Base-by-base conservation (phyloP, 2,113 vertebrate species). In the Poeciliopsis retropinna region DNA sequence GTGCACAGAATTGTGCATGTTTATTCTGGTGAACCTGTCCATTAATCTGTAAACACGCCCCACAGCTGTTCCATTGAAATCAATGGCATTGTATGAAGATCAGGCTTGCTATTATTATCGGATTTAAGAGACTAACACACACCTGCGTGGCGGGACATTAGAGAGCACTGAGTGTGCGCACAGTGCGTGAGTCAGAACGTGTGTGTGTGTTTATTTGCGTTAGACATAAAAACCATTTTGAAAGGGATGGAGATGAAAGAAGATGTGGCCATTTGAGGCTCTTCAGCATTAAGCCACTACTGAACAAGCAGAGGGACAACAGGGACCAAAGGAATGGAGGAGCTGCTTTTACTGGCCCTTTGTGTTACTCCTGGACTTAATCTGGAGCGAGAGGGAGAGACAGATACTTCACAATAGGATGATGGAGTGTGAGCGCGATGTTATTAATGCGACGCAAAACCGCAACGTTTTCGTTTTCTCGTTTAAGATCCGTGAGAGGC, bases 111-210 rank as follows among this genome's bases (percentile, higher is more conserved):
- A 72, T 85, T 83, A 89, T 90, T 89, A 88, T 80, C 69, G 89
- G 84, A 88, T 92, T 90, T 67, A 82, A 65, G 67, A 76, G 90
- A 89, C 87, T 89, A 88, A 76, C 64, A 81, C 79, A 86, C 87
- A 91, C 85, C 85, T 91, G 89, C 86, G 83, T 82, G 84, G 81
- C 76, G 81, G 72, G 54, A 87, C 73, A 84, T 84, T 81, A 85
- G 79, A 88, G 75, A 80, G 61, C 74, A 74, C 25, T 17, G 69
- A 65, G 66, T 67, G 44, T 70, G 67, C 31, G 28, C 37, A 57
- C 44, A 10, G 69, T 79, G 51, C 84, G 57, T 66, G 37, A 79
- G 81, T 67, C 15, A 17, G 41, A 5, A 17, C 0, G 15, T 5
- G 30, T 69, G 39, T 82, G 81, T 65, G 72, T 79, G 51, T 85